phyloP scores from a whole-genome alignment of 2,888 invertebrate species.

The Elmis aenea region DNA sequence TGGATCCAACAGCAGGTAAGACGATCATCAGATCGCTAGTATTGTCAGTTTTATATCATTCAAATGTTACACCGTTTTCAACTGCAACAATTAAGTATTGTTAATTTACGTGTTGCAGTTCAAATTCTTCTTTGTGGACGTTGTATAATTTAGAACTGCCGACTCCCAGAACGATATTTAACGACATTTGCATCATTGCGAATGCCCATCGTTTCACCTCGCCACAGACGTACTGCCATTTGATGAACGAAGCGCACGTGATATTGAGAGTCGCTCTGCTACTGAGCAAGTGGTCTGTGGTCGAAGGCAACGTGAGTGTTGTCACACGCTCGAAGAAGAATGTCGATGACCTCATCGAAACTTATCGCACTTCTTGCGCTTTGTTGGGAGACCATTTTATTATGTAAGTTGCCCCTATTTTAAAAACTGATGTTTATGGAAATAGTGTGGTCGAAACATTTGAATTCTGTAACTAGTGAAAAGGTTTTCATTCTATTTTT shows the following conservation, averaged over 20 bases:
- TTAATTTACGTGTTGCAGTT: slow-evolving; percentile 30
- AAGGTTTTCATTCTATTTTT: not conserved
- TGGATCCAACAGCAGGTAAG: slow-evolving; percentile 41
- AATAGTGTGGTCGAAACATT: no score
- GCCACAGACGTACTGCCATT: slow-evolving; percentile 63
- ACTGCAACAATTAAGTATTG: not conserved
- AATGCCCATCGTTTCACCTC: slow-evolving; percentile 59
- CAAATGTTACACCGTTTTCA: not conserved
- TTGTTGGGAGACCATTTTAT: slow-evolving; percentile 55
- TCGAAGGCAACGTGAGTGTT: slow-evolving; percentile 38
- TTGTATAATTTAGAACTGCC: slow-evolving; percentile 68
- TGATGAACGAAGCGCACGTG: slow-evolving; percentile 69
- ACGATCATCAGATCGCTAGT: not conserved
- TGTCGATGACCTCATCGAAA: slow-evolving; percentile 44
- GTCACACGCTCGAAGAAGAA: slow-evolving; percentile 32
- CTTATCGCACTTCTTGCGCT: slow-evolving; percentile 52
- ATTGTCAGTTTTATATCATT: not conserved
- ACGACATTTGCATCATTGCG: slow-evolving; percentile 66
- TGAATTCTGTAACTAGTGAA: not conserved
- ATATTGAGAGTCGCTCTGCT: slow-evolving; percentile 53
- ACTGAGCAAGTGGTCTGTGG: slow-evolving; percentile 38
- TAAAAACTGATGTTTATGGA: no score
- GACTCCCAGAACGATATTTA: slow-evolving; percentile 58
- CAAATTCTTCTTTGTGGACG: slow-evolving; percentile 56
- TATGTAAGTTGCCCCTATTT: slow-evolving; percentile 47